Base-by-base conservation (phyloP, 92 coral and sea anemone species). In the Phenganax marumi region DNA sequence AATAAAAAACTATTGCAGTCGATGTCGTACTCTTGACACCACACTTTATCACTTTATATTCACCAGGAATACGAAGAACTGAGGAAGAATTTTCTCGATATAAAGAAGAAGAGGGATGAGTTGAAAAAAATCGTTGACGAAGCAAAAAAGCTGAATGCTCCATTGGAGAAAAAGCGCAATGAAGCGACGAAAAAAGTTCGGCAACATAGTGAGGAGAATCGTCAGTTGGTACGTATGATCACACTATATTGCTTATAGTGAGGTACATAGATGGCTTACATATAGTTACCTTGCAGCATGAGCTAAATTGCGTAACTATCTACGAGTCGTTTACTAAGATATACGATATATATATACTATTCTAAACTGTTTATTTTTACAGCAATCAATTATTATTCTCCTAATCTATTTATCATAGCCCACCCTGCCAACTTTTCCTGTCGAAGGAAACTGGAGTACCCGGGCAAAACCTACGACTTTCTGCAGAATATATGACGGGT, bases 1-100 rank as follows among this genome's bases (percentile, higher is more conserved):
- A n/a, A n/a, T 33, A 33, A 33, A 33, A 33, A 0, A 33, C 2
- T 33, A 33, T 33, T 33, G 5, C 43, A 33, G 43, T 33, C 69
- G 16, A 21, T 78, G 49, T 48, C 55, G 6, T 24, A 70, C 68
- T 14, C 12, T 10, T 12, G 24, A 76, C 43, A 13, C n/a, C n/a
- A n/a, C n/a, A n/a, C n/a, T n/a, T n/a, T 25, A 16, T 76, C n/a
- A 47, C 51, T 55, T 68, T 21, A 8, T n/a, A 57, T 70, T 14
- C 8, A 63, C 12, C 48, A 95, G 98, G 98, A 95, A 90, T 95
- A 92, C 79, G 98, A 95, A 81, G 92, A 81, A 52, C 89, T 97
- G 16, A 88, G 98, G 54, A 84, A 91, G 25, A 83, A 85, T 76
- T 95, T 95, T 84, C 90, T 95, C 57, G 97, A 93, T 49, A 81